Conservation (phyloP, 2,888 invertebrate genomes). For the Aricia artaxerxes region DNA sequence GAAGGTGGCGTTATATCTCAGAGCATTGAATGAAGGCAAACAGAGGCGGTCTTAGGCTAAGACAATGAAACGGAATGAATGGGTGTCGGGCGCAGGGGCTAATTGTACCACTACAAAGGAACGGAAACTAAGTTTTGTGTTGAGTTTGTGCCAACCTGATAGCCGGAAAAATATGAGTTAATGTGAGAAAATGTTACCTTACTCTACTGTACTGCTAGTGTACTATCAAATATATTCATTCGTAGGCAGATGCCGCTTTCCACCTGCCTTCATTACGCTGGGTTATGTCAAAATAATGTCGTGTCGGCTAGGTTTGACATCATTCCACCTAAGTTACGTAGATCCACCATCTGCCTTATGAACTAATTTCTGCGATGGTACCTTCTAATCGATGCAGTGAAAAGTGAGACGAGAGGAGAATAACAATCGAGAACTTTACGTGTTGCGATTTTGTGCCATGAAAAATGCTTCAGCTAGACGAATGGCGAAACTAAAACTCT, state of each 20-base stretch:
- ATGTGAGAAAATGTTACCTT: background rate
- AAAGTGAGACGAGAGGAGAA: background rate
- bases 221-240: too few species aligned
- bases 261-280: too few species aligned
- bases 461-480: background rate
- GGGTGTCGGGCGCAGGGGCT: constrained; percentile 68
- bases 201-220: too few species aligned
- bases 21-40: constrained; percentile 30
- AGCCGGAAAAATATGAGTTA: constrained; percentile 33
- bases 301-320: too few species aligned
- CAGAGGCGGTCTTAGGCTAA: constrained; percentile 49
- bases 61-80: constrained; percentile 70
- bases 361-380: background rate
- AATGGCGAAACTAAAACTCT: constrained; percentile 2
- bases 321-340: too few species aligned
- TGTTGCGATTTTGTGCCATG: background rate
- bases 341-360: background rate
- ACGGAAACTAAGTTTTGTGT: constrained; percentile 39
- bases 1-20: constrained; percentile 26
- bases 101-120: constrained; percentile 52
- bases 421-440: background rate
- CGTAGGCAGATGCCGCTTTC: too few species aligned
- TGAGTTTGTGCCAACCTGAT: constrained; percentile 40
- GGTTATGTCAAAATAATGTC: background rate
- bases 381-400: background rate